Evolutionary conservation across 2,113 vertebrate genomes (phyloP), one percentile per base, ranked within the genome.

Genomic region (Vanacampus margaritifer): DNA sequence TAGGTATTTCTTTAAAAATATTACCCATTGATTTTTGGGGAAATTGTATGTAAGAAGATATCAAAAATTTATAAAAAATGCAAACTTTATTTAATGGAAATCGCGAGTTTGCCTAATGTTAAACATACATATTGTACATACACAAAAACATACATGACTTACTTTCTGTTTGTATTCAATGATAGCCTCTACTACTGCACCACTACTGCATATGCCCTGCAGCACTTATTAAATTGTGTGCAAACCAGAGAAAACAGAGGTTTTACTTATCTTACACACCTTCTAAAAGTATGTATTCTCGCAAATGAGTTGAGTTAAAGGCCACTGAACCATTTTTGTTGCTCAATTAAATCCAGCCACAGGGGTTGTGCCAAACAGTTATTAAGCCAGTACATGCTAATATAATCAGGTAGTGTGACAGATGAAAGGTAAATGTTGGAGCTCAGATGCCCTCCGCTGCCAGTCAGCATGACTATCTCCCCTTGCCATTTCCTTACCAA

Each of bases 371-470:
- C 37, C n/a, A 70, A 65, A 26, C 35, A 74, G 71, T 71, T 84
- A 79, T 82, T 61, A 65, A 11, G 62, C 62, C 23, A 63, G 63
- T 69, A 56, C 72, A 32, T 70, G 73, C 75, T 79, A 65, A 79
- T 82, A 63, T 69, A 81, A 85, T 84, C 77, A 72, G 65, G 60
- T 23, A 21, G 53, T 63, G 75, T 77, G 79, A 82, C 66, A 67
- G 78, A 75, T 68, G 71, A 78, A 62, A 74, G 75, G 73, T 79
- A 77, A 81, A 61, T 8, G 14, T 65, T 2, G 60, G 53, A 64
- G 65, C 75, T 65, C 45, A 7, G 43, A 37, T 81, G 78, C 74
- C 84, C 85, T 88, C 87, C 82, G 67, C 79, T 71, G 72, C 67
- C 32, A 65, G 71, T 76, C 79, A 79, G 60, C 9, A 6, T 28